Conservation (phyloP, 2,888 invertebrate species). For the Acronicta leporina region DNA sequence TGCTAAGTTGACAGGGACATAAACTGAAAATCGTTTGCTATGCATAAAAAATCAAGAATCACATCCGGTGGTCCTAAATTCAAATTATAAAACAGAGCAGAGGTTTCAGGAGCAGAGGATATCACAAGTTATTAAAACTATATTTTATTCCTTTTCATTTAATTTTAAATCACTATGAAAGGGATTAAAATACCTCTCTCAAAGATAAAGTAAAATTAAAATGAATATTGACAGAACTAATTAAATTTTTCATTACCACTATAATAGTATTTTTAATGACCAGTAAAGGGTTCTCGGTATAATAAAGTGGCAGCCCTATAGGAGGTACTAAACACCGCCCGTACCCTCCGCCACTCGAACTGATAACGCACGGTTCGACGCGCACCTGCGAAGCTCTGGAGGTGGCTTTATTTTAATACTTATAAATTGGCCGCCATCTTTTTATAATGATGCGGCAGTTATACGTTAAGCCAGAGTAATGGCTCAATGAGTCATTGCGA, state of each 20-base stretch:
- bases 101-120: too few relatives aligned
- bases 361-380: constrained; percentile 72
- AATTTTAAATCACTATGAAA: too few relatives aligned
- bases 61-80: too few relatives aligned
- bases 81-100: too few relatives aligned
- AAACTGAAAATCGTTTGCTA: background rate
- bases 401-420: constrained; percentile 55
- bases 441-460: constrained; percentile 47
- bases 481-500: constrained; percentile 32
- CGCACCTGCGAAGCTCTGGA: constrained; percentile 55
- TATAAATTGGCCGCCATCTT: constrained; percentile 43
- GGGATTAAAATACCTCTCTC: background rate
- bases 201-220: background rate
- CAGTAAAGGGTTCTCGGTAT: background rate
- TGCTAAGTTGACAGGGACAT: background rate
- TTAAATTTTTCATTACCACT: constrained; percentile 13
- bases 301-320: constrained; percentile 36
- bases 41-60: too few relatives aligned
- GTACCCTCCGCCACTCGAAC: constrained; percentile 56
- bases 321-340: constrained; percentile 49
- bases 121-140: too few relatives aligned
- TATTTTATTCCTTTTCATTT: too few relatives aligned
- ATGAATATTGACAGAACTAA: background rate
- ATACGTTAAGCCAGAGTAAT: constrained; percentile 38
- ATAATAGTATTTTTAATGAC: constrained; percentile 15